Conservation (phyloP, 2,797 vertebrate species). For the Pseudotriccus pelzelni region DNA sequence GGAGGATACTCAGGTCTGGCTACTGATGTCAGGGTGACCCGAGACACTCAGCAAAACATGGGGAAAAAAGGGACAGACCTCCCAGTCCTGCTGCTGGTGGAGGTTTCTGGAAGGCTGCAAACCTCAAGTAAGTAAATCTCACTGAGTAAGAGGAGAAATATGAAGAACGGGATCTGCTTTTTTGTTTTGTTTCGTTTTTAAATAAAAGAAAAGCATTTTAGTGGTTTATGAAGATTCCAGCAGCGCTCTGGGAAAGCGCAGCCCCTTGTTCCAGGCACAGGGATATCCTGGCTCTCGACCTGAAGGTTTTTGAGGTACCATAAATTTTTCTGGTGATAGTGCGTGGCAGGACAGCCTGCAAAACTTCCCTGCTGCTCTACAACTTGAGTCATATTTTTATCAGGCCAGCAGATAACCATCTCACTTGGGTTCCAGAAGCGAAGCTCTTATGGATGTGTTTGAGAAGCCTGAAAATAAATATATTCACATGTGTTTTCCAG, state of each 20-base stretch:
- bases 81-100: accelerated
- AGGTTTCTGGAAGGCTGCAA: not conserved
- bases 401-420: not conserved
- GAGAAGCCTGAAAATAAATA: conserved; percentile 7
- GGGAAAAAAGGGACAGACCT: not conserved
- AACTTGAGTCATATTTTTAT: not conserved
- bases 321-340: not conserved
- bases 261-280: not conserved
- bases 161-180: not conserved
- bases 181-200: not conserved
- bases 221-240: conserved; percentile 29
- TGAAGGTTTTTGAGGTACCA: not conserved
- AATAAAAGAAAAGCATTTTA: not conserved
- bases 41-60: not conserved
- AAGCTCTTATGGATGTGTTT: not conserved
- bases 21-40: not conserved
- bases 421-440: not conserved
- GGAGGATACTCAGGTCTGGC: accelerated
- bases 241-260: not conserved
- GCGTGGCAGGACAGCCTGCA: not conserved
- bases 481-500: not conserved
- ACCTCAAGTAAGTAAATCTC: not conserved
- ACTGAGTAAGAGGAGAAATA: conserved; percentile 24
- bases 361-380: not conserved
- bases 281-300: not conserved